Base-by-base conservation (phyloP, 1,140 invertebrate genomes). In the Pectinophora gossypiella region DNA sequence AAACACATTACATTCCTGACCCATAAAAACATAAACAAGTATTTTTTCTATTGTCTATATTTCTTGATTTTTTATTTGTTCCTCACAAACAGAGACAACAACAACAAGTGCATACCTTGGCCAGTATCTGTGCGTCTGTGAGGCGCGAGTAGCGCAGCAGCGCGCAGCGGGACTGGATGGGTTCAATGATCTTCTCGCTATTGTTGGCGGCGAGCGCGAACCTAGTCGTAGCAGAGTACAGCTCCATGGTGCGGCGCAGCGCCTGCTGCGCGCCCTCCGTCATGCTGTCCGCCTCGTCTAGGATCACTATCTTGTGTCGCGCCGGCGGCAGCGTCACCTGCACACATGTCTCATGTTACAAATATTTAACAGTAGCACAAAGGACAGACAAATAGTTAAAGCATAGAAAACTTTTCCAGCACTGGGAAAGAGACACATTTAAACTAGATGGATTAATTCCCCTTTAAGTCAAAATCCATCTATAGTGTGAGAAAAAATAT, bases 211-310 rank as follows among this genome's bases (percentile, higher is more conserved):
- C 99, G 1, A 99, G 89, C 2, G 98, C 98, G 90, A 99, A 99
- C 60, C 99, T 89, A 1, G 99, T 99, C 6, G 98, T 99, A 75
- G 94, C 94, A 45, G 97, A 98, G 85, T 98, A 99, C 42, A 99
- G 93, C 87, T 99, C 99, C 98, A 99, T 99, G 2, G 98, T 99
- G 69, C 98, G 90, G 12, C 99, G 90, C 21, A 99, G 85, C 3
- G 99, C 98, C 85, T 99, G 98, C 80, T 99, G 98, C 0, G 98
- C 98, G 5, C 97, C 97, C 73, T 98, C 97, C 1, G 98, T 99
- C 98, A 99, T 99, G 75, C 97, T 99, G 86, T 99, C 99, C 0
- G 98, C 99, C 89, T 99, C 99, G 89, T 99, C 99, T 13, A 99
- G 86, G 59, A 99, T 99, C 38, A 99, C 95, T 55, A 99, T 98